A percentile compares a stretch with the other conserved stretches of the same genome.
These are phyloP conservation scores for Drosophila nigritarsus DNA, from an alignment of 2,888 invertebrate genomes.

Conservation along the genomic window DNA sequence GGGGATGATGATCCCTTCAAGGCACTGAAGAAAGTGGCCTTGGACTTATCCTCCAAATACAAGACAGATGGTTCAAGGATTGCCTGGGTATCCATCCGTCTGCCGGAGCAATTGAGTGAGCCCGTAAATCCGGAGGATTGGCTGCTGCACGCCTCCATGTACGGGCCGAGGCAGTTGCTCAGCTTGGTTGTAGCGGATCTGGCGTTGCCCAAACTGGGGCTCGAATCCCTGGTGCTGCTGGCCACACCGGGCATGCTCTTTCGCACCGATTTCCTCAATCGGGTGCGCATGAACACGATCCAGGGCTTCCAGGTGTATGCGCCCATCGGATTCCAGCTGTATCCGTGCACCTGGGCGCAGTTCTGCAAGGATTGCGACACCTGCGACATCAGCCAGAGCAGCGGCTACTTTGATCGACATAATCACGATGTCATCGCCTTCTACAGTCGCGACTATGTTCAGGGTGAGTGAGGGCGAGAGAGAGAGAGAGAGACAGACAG, in stretches of 20 bases:
- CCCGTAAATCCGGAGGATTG: slow-evolving; percentile 65
- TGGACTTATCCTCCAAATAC: slow-evolving; percentile 88
- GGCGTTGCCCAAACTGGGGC: slow-evolving; percentile 89
- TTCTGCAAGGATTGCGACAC: slow-evolving; percentile 86
- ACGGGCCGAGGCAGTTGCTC: slow-evolving; percentile 83
- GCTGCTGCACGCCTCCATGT: slow-evolving; percentile 83
- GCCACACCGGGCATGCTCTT: slow-evolving; percentile 89
- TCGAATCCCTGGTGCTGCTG: slow-evolving; percentile 90
- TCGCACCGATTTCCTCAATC: slow-evolving; percentile 94
- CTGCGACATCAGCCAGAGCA: slow-evolving; percentile 89
- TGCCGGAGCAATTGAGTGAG: slow-evolving; percentile 85
- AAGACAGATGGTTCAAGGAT: slow-evolving; percentile 89
- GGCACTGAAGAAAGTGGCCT: slow-evolving; percentile 88
- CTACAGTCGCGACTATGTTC: slow-evolving; percentile 92
- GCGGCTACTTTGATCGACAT: slow-evolving; percentile 92
- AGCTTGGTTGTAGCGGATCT: slow-evolving; percentile 88
- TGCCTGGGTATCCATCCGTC: slow-evolving; percentile 89
- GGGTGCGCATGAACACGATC: slow-evolving; percentile 98
- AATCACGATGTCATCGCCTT: slow-evolving; percentile 91
- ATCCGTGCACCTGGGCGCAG: slow-evolving; percentile 88
- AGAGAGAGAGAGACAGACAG: neutral
- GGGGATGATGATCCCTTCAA: slow-evolving; percentile 88
- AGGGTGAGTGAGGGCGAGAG: slow-evolving; percentile 86
- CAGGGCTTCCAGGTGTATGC: slow-evolving; percentile 94
- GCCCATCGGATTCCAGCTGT: slow-evolving; percentile 96